A percentile compares a stretch with the other conserved stretches of the same genome.
Evolutionary conservation across 2,888 invertebrate species (phyloP).

Genomic region (Drosophila nr. medialis): DNA sequence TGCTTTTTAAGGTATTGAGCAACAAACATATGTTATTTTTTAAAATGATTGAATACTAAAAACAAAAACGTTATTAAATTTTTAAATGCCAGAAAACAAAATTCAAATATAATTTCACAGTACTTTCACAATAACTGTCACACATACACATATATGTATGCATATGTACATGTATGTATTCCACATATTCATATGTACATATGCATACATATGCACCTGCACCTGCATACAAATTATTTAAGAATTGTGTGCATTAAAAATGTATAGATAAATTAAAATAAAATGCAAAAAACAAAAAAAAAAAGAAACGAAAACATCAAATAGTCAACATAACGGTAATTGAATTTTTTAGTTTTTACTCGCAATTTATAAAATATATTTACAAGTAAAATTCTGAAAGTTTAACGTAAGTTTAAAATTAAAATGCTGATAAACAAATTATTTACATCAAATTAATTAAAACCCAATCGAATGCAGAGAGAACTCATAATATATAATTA

Average conservation of each 20-base stretch:
- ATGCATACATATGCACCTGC: conserved; percentile 33
- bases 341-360: conserved; percentile 70
- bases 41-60: conserved; percentile 42
- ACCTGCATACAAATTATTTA: conserved; percentile 50
- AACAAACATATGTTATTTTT: conserved; percentile 68
- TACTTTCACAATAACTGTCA: conserved; percentile 61
- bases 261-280: conserved; percentile 47
- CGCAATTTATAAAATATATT: conserved; percentile 71
- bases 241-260: conserved; percentile 44
- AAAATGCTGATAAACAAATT: conserved; percentile 55
- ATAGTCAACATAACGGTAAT: conserved; percentile 56
- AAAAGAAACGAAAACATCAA: conserved; percentile 47
- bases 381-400: conserved; percentile 53
- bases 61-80: conserved; percentile 51
- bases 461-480: conserved; percentile 40
- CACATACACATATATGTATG: conserved; percentile 39
- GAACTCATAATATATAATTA: conserved; percentile 50
- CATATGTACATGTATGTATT: conserved; percentile 26
- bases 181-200: conserved; percentile 24
- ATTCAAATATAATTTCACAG: conserved; percentile 66
- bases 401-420: conserved; percentile 56
- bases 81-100: conserved; percentile 42
- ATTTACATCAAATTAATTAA: conserved; percentile 53
- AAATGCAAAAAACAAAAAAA: conserved; percentile 7
- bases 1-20: conserved; percentile 30